Evolutionary conservation across 2,888 invertebrate genomes (phyloP).

Genomic region (Antitype chi): DNA sequence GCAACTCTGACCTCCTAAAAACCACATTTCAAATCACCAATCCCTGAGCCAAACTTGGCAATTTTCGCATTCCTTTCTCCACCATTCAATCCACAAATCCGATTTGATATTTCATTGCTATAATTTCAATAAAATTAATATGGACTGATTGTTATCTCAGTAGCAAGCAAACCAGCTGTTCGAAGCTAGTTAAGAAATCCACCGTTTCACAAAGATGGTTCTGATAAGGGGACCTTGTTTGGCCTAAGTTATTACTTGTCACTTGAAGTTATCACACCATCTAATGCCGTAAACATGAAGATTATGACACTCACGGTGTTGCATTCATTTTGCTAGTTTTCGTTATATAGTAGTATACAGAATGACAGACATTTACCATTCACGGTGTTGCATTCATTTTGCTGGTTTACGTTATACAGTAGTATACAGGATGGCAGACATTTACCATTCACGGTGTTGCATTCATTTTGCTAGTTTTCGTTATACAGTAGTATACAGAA

Average conservation of each 20-base stretch:
- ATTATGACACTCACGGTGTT: slow-evolving; percentile 51
- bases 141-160: slow-evolving; percentile 30
- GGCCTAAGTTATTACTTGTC: slow-evolving; percentile 40
- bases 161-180: slow-evolving; percentile 41
- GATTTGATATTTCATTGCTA: slow-evolving; percentile 25
- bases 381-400: too few species aligned
- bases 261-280: slow-evolving; percentile 52
- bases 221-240: slow-evolving; percentile 47
- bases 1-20: not conserved
- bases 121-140: slow-evolving; percentile 47
- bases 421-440: too few species aligned
- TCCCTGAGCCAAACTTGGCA: not conserved
- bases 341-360: not conserved
- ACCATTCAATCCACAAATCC: slow-evolving; percentile 8
- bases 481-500: too few species aligned
- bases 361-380: too few species aligned
- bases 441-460: too few species aligned
- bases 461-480: too few species aligned
- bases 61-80: slow-evolving; percentile 20
- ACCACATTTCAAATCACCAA: not conserved
- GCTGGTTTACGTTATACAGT: too few species aligned
- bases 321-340: slow-evolving; percentile 26
- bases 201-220: slow-evolving; percentile 44
- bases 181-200: slow-evolving; percentile 49
- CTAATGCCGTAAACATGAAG: slow-evolving; percentile 47